Evolutionary conservation across 2,888 invertebrate species (phyloP).

Genomic region (Macrosoma leucophasiata): DNA sequence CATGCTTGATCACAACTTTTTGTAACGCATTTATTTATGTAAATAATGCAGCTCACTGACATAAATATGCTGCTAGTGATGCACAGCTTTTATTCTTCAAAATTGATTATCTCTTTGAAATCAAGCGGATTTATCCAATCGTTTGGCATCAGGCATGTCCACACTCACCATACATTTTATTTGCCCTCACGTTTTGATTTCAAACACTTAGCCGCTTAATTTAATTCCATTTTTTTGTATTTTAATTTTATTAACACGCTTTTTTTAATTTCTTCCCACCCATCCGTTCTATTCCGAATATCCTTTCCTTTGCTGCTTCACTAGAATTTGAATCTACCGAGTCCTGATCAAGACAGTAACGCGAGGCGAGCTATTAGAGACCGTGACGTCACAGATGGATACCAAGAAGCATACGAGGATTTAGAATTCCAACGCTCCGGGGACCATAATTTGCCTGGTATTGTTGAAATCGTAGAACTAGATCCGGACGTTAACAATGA

Average conservation of each 20-base stretch:
- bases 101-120: too few species aligned
- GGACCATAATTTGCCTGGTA: conserved; percentile 40
- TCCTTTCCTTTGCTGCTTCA: conserved; percentile 54
- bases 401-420: conserved; percentile 45
- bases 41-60: background rate
- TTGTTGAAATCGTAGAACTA: conserved; percentile 59
- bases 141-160: conserved; percentile 52
- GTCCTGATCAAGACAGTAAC: conserved; percentile 43
- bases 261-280: conserved; percentile 71
- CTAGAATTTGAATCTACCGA: conserved; percentile 71
- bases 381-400: conserved; percentile 55
- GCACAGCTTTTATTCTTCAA: too few species aligned
- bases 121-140: too few species aligned
- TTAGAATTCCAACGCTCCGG: conserved; percentile 48
- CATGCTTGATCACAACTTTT: conserved; percentile 55
- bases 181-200: conserved; percentile 30
- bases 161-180: conserved; percentile 32
- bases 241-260: conserved; percentile 76
- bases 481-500: conserved; percentile 35
- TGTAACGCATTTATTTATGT: background rate
- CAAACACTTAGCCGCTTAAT: conserved; percentile 46
- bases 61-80: too few species aligned
- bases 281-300: conserved; percentile 54
- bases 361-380: conserved; percentile 39
- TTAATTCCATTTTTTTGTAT: conserved; percentile 47